Evolutionary conservation across 2,888 invertebrate genomes (phyloP).

Genomic region (Chrysodeixis includens): DNA sequence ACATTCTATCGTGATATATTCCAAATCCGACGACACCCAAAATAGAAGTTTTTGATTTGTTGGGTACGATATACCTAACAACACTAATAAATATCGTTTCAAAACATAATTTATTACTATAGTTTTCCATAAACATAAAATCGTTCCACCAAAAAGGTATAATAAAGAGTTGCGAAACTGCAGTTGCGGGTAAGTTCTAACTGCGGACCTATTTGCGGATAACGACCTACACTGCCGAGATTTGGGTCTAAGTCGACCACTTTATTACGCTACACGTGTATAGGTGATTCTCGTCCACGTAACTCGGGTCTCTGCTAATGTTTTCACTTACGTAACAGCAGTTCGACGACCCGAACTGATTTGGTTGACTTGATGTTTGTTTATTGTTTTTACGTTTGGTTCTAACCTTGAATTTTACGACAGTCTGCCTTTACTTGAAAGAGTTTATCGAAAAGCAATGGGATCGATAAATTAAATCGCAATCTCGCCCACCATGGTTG

Average conservation of each 20-base stretch:
- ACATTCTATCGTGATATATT: constrained; percentile 5
- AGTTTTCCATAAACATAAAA: constrained; percentile 38
- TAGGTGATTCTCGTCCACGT: constrained; percentile 34
- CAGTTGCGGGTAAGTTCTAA: constrained; percentile 24
- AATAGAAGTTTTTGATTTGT: constrained; percentile 2
- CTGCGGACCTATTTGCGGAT: constrained; percentile 33
- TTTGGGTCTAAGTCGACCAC: constrained; percentile 32
- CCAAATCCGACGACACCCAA: neutral
- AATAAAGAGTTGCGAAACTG: constrained; percentile 41
- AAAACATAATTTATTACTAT: constrained; percentile 28
- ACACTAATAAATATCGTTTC: constrained; percentile 35
- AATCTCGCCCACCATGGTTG: constrained; percentile 30
- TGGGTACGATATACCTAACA: constrained; percentile 7
- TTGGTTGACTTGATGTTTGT: constrained; percentile 39
- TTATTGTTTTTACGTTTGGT: constrained; percentile 51
- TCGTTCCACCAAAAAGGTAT: constrained; percentile 16
- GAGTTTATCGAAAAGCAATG: constrained; percentile 24
- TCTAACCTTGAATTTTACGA: constrained; percentile 53
- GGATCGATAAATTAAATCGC: constrained; percentile 16
- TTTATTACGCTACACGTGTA: constrained; percentile 40
- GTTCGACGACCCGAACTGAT: constrained; percentile 50
- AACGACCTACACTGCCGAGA: constrained; percentile 22
- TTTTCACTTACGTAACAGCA: constrained; percentile 67
- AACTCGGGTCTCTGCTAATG: constrained; percentile 62
- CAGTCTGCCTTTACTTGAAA: constrained; percentile 19